Percentiles rank a stretch among this genome's conserved stretches.
Evolutionary conservation across 1,140 invertebrate species (phyloP).

Genomic region (Pogonognathellus flavescens): DNA sequence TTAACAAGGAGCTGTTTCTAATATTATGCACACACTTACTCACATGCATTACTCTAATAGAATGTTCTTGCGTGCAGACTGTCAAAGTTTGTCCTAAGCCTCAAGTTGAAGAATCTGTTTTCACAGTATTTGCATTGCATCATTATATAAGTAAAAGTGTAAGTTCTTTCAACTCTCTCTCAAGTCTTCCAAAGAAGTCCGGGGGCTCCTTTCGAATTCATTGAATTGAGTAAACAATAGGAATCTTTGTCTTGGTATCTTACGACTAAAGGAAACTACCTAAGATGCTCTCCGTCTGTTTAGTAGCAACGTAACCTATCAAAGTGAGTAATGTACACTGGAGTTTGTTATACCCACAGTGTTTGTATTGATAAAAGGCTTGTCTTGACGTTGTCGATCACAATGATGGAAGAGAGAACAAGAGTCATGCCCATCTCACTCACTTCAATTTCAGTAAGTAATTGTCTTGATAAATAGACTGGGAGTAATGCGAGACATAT

Average conservation of each 20-base stretch:
- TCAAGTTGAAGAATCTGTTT: too few relatives aligned
- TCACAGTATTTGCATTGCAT: too few relatives aligned
- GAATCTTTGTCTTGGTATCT: background rate
- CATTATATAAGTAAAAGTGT: too few relatives aligned
- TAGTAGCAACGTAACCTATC: too few relatives aligned
- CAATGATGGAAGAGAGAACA: constrained; percentile 21
- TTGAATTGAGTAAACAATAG: constrained; percentile 27
- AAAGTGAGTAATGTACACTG: background rate
- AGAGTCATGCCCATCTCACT: constrained; percentile 41
- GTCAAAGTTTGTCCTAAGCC: too few relatives aligned
- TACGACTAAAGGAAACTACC: background rate
- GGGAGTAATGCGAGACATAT: background rate
- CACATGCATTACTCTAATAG: too few relatives aligned
- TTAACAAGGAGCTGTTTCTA: too few relatives aligned
- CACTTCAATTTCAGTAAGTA: constrained; percentile 39
- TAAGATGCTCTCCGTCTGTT: too few relatives aligned
- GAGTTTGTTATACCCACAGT: background rate
- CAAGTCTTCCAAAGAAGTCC: constrained; percentile 7
- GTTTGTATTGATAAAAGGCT: constrained; percentile 15
- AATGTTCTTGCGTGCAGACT: too few relatives aligned
- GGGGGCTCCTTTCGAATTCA: background rate
- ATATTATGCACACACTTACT: too few relatives aligned
- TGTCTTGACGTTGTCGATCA: constrained; percentile 29
- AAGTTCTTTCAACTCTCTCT: constrained; percentile 13
- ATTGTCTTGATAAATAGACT: background rate